Evolutionary conservation across 2,888 invertebrate genomes (phyloP).

Genomic region (Lepidocyrtinus sp.): DNA sequence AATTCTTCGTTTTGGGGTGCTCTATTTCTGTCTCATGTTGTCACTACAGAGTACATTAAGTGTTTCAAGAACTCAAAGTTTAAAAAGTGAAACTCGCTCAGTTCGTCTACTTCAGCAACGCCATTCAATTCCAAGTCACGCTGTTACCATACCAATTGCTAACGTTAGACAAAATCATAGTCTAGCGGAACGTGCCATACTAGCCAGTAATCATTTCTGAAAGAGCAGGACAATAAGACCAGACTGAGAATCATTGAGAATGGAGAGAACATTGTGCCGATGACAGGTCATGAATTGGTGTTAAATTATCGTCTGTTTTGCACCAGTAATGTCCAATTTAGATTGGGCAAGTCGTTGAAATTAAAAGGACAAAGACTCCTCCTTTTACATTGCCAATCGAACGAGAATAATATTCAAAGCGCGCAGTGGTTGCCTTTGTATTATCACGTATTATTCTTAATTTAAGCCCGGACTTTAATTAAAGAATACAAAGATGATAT

Average conservation of each 20-base stretch:
- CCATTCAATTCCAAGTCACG: neutral
- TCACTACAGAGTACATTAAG: conserved; percentile 40
- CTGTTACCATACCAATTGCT: neutral
- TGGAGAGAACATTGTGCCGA: neutral
- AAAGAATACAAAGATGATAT: too few relatives aligned
- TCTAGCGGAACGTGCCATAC: conserved; percentile 17
- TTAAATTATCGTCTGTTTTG: neutral
- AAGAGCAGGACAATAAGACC: neutral
- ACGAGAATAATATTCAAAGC: too few relatives aligned
- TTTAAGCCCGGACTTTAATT: too few relatives aligned
- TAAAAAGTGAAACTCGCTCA: conserved; percentile 50
- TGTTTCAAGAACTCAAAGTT: conserved; percentile 47
- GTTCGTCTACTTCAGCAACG: neutral
- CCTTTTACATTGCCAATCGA: too few relatives aligned
- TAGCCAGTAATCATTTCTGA: conserved; percentile 19
- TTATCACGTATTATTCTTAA: too few relatives aligned
- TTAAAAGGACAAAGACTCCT: too few relatives aligned
- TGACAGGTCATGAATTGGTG: neutral
- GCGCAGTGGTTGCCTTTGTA: too few relatives aligned
- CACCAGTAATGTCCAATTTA: neutral
- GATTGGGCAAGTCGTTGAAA: too few relatives aligned
- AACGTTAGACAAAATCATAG: conserved; percentile 3
- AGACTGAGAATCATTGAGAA: too few relatives aligned
- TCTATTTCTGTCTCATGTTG: conserved; percentile 58
- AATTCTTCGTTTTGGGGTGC: conserved; percentile 47